Percentiles rank a stretch among this genome's conserved stretches.
These are phyloP conservation scores for Zaprionus tsacasi DNA, from an alignment of 1,140 invertebrate species.

Conservation along the genomic window DNA sequence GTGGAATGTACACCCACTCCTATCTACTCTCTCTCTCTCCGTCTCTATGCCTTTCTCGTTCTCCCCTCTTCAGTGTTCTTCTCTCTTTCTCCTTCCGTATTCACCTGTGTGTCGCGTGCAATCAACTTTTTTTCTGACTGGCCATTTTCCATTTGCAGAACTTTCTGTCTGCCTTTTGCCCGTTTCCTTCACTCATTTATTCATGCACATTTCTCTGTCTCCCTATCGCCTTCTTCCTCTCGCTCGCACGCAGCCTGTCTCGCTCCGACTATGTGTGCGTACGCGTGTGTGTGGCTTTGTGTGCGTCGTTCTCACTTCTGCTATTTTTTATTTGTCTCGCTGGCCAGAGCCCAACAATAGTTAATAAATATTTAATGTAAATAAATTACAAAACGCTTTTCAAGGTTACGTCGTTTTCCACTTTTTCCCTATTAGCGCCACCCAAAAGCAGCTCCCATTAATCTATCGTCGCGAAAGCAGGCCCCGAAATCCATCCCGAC, in stretches of 20 bases:
- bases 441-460: constrained; percentile 21
- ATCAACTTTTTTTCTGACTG: constrained; percentile 56
- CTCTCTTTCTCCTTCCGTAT: background rate
- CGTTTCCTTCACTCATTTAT: constrained; percentile 56
- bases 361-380: constrained; percentile 75
- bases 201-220: constrained; percentile 52
- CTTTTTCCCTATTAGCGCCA: constrained; percentile 31
- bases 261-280: constrained; percentile 1
- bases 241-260: constrained; percentile 14
- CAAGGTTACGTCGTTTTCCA: constrained; percentile 60
- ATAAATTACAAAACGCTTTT: constrained; percentile 77
- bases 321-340: constrained; percentile 60
- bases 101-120: constrained; percentile 57
- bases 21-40: background rate
- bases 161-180: constrained; percentile 32
- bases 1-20: constrained; percentile 11
- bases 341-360: constrained; percentile 60
- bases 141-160: constrained; percentile 39
- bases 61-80: background rate
- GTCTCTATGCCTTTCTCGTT: background rate
- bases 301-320: constrained; percentile 26
- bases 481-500: background rate
- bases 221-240: background rate
- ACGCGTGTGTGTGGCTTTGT: background rate
- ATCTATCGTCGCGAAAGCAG: constrained; percentile 19